phyloP scores from a whole-genome alignment of 2,797 vertebrate genomes.

The Vireo griseus region DNA sequence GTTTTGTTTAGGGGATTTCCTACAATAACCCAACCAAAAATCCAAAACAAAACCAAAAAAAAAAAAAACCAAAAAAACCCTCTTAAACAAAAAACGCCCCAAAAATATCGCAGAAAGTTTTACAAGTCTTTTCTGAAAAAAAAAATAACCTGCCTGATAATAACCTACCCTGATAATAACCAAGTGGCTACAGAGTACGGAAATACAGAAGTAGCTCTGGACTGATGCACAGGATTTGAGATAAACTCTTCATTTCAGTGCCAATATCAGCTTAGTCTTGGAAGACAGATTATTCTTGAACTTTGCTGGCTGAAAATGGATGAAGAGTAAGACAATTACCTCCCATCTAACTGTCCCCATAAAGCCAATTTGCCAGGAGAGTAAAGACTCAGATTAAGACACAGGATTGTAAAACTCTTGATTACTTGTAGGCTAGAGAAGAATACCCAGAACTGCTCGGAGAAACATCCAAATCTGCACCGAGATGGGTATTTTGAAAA shows the following conservation, averaged over 20 bases:
- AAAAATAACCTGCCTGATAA: too few relatives aligned
- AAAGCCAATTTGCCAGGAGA: neutral
- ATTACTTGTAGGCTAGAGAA: neutral
- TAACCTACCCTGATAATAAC: neutral
- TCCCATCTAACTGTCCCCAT: neutral
- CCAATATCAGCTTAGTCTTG: neutral
- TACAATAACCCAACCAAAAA: neutral
- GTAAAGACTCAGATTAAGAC: neutral
- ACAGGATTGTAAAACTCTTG: neutral
- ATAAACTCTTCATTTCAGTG: neutral
- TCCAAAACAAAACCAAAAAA: neutral
- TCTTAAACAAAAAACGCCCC: neutral
- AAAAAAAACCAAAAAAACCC: too few relatives aligned
- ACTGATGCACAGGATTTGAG: neutral
- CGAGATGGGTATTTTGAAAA: neutral
- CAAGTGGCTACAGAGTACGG: neutral
- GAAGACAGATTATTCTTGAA: neutral
- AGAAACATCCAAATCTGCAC: neutral
- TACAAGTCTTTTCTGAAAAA: neutral
- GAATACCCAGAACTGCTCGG: neutral
- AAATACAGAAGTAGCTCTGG: neutral
- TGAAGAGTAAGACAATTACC: neutral
- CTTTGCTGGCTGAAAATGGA: neutral
- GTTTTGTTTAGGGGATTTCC: neutral
- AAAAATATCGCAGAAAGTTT: neutral